Evolutionary conservation across 37 sponge, comb jelly and placozoan genomes (phyloP).

Genomic region (Agelas oroides): DNA sequence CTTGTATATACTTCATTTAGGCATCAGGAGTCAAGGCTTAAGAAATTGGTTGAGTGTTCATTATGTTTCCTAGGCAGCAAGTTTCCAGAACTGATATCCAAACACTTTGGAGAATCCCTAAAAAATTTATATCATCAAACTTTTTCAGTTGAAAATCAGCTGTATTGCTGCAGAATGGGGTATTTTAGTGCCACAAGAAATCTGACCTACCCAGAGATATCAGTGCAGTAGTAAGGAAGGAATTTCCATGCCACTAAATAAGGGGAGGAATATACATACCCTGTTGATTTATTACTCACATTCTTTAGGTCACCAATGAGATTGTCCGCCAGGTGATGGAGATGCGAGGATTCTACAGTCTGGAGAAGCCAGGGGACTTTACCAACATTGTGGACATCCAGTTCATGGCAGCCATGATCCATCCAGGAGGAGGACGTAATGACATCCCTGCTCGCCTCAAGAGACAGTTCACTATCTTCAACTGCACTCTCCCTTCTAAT

Average conservation of each 20-base stretch:
- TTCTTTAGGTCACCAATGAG: slow-evolving; percentile 97
- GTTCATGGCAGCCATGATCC: slow-evolving; percentile 98
- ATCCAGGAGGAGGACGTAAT: slow-evolving; percentile 98
- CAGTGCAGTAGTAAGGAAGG: not conserved
- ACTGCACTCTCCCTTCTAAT: slow-evolving; percentile 98
- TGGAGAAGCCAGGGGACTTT: too few relatives aligned
- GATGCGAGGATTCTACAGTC: slow-evolving; percentile 94
- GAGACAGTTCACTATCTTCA: slow-evolving; percentile 96
- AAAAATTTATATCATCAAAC: too few relatives aligned
- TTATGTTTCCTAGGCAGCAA: not conserved
- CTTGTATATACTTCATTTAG: not conserved
- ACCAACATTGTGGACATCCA: slow-evolving; percentile 95
- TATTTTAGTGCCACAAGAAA: too few relatives aligned
- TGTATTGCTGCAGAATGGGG: too few relatives aligned
- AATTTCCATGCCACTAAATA: too few relatives aligned
- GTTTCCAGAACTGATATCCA: too few relatives aligned
- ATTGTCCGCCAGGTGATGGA: slow-evolving; percentile 98
- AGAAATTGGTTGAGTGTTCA: not conserved
- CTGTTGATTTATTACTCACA: not conserved
- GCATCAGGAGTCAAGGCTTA: not conserved
- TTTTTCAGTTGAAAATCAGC: too few relatives aligned
- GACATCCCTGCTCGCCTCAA: slow-evolving; percentile 96
- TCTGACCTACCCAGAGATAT: not conserved
- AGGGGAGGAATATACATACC: too few relatives aligned
- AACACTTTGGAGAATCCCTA: too few relatives aligned